A percentile compares a stretch with the other conserved stretches of the same genome.
These are phyloP conservation scores for Anoplopoma fimbria DNA, from an alignment of 2,113 vertebrate genomes.

Conservation along the genomic window DNA sequence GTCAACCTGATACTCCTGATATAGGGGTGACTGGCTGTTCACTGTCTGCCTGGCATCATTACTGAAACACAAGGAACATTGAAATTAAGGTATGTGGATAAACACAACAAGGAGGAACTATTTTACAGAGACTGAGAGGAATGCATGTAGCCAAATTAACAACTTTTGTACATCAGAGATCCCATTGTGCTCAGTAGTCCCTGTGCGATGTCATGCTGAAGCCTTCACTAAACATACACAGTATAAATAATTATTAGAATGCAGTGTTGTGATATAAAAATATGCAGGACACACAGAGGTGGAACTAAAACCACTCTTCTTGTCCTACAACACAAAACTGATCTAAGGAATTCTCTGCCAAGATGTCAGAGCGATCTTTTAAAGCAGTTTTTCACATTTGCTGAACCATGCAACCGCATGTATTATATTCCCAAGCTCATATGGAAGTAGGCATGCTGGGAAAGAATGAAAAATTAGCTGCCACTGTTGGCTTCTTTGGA, in stretches of 20 bases:
- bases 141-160: constrained; percentile 7
- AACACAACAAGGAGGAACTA: not conserved
- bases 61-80: constrained; percentile 13
- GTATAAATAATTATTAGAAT: not conserved
- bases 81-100: constrained; percentile 18
- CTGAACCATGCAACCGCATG: constrained; percentile 28
- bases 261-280: constrained; percentile 19
- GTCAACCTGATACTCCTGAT: constrained; percentile 32
- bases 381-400: constrained; percentile 35
- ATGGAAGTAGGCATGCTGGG: constrained; percentile 37
- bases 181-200: not conserved
- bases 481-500: constrained; percentile 31
- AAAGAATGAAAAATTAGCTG: constrained; percentile 55
- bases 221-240: not conserved
- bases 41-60: constrained; percentile 26
- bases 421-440: constrained; percentile 51
- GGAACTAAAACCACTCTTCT: constrained; percentile 20
- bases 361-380: constrained; percentile 24
- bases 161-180: constrained; percentile 7
- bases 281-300: constrained; percentile 5
- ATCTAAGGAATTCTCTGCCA: constrained; percentile 26
- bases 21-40: constrained; percentile 42
- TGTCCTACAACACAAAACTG: constrained; percentile 4
- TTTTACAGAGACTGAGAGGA: constrained; percentile 10
- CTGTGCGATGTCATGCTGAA: not conserved